phyloP scores from a whole-genome alignment of 1,140 invertebrate genomes.

The Tyrophagus putrescentiae region DNA sequence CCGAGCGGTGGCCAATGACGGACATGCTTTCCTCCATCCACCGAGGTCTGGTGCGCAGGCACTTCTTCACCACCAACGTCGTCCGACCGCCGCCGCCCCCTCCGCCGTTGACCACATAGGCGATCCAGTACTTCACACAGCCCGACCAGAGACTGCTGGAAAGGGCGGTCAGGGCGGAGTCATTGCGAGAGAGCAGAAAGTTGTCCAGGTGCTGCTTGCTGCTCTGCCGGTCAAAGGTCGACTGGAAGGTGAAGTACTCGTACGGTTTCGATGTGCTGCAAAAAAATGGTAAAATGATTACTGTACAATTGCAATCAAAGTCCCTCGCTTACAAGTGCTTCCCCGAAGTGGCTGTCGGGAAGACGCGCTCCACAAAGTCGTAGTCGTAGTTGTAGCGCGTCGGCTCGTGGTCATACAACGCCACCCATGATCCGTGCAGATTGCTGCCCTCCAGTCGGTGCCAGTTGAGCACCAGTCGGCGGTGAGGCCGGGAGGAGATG shows the following conservation, averaged over 20 bases:
- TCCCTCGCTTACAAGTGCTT: not conserved
- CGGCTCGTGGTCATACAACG: constrained; percentile 2
- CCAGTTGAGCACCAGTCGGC: constrained; percentile 11
- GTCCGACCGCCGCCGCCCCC: too few species aligned
- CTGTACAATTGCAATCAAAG: too few species aligned
- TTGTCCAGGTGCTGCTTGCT: constrained; percentile 13
- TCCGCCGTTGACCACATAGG: constrained; percentile 6
- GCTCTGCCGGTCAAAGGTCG: constrained; percentile 5
- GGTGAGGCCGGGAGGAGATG: constrained; percentile 33
- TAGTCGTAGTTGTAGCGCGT: not conserved
- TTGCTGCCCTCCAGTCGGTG: not conserved
- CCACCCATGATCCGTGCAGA: constrained; percentile 3
- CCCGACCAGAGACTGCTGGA: constrained; percentile 16
- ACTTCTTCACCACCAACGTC: constrained; percentile 38
- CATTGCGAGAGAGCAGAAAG: constrained; percentile 5
- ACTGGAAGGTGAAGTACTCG: constrained; percentile 11
- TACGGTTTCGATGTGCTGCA: constrained; percentile 1
- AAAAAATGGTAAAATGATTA: too few species aligned
- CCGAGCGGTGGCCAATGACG: constrained; percentile 32
- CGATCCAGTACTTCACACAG: constrained; percentile 11
- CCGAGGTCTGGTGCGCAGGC: constrained; percentile 45
- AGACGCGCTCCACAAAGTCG: not conserved
- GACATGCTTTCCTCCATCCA: constrained; percentile 46
- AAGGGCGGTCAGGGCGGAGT: not conserved
- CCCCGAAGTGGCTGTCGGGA: not conserved